Conservation (phyloP, 2,888 invertebrate genomes). For the Liopterus haemorrhoidalis region DNA sequence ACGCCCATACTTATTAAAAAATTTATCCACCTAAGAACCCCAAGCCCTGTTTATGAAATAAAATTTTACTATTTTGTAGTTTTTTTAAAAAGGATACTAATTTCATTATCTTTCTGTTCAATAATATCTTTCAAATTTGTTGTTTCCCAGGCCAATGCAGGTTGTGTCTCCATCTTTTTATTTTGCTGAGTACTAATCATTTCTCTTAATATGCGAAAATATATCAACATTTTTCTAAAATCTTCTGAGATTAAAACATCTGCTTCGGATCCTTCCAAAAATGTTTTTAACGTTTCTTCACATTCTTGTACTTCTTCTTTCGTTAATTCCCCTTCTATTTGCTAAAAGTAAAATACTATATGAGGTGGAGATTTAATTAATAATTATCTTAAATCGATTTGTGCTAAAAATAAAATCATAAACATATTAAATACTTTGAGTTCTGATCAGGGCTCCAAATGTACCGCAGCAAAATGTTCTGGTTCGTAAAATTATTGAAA, state of each 20-base stretch:
- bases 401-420: too few species aligned
- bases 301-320: conserved; percentile 29
- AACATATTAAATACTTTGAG: neutral
- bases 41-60: too few species aligned
- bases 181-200: conserved; percentile 25
- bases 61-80: too few species aligned
- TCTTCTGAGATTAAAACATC: conserved; percentile 34
- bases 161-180: conserved; percentile 14
- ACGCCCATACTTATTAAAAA: too few species aligned
- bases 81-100: conserved; percentile 41
- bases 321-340: conserved; percentile 3
- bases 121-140: conserved; percentile 40
- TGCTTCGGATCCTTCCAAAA: conserved; percentile 32
- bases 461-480: too few species aligned
- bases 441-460: conserved; percentile 2
- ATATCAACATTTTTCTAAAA: conserved; percentile 39
- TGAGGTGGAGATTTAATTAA: neutral
- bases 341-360: neutral
- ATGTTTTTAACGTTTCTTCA: conserved; percentile 33
- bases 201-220: conserved; percentile 40
- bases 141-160: conserved; percentile 23
- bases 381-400: neutral
- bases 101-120: conserved; percentile 42
- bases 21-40: too few species aligned
- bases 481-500: too few species aligned